phyloP scores from a whole-genome alignment of 92 coral and sea anemone genomes.

The Paramuricea clavata region DNA sequence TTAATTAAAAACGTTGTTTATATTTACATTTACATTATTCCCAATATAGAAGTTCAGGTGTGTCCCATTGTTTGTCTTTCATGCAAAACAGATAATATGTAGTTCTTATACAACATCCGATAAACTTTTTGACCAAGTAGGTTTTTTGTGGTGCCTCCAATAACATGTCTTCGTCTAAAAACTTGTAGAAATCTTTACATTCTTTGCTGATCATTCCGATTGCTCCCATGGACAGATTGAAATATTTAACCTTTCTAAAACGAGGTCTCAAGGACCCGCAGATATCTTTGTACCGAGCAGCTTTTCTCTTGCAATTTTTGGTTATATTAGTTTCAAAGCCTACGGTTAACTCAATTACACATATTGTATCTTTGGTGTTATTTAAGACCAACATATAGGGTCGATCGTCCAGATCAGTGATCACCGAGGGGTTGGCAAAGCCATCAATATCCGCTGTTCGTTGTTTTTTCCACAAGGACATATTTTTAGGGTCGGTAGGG shows the following conservation, averaged over 20 bases:
- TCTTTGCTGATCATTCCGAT: background rate
- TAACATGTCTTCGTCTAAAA: background rate
- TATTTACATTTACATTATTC: too few species aligned
- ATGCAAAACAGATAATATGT: background rate
- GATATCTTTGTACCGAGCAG: background rate
- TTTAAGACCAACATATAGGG: constrained; percentile 4
- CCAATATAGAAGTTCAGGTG: too few species aligned
- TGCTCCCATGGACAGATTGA: constrained; percentile 14
- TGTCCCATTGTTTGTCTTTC: too few species aligned
- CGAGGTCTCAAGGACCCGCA: background rate
- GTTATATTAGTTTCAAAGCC: constrained; percentile 8
- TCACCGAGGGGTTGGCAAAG: constrained; percentile 11
- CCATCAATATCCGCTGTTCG: constrained; percentile 10
- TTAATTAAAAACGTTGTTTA: too few species aligned
- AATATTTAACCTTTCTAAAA: background rate
- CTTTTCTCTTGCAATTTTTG: constrained; percentile 1
- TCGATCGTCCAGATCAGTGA: background rate
- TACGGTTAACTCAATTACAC: background rate
- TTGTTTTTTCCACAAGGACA: background rate
- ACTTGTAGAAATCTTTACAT: background rate
- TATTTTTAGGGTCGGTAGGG: background rate
- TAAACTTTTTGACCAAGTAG: too few species aligned
- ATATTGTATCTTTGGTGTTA: background rate
- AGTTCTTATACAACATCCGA: constrained; percentile 11
- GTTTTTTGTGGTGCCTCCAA: too few species aligned